Evolutionary conservation across 1,140 invertebrate genomes (phyloP).

Genomic region (Leptoteleia sp.): DNA sequence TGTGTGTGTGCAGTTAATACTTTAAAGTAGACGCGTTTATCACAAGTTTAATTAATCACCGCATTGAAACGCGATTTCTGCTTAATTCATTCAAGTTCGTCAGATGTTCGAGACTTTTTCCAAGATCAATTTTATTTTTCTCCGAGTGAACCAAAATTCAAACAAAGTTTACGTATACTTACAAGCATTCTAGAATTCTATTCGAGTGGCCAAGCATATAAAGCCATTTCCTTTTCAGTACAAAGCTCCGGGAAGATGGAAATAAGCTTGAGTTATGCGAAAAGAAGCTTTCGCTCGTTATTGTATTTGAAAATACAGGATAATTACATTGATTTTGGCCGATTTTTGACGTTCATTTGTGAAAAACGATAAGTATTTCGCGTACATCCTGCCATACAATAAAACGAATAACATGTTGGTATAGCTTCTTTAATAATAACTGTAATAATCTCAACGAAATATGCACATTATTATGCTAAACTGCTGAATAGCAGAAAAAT

Average conservation of each 20-base stretch:
- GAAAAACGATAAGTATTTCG: too few relatives aligned
- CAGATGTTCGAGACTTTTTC: slow-evolving; percentile 5
- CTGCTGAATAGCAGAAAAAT: too few relatives aligned
- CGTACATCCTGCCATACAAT: too few relatives aligned
- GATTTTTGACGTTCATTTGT: too few relatives aligned
- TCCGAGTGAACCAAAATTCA: slow-evolving; percentile 10
- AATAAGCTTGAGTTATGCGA: neutral
- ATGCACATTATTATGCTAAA: too few relatives aligned
- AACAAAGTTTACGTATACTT: slow-evolving; percentile 9
- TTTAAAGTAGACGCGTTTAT: slow-evolving; percentile 27
- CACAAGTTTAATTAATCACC: slow-evolving; percentile 39
- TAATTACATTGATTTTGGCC: neutral
- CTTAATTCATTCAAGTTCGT: slow-evolving; percentile 20
- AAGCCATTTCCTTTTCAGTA: slow-evolving; percentile 15
- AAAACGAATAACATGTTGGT: too few relatives aligned
- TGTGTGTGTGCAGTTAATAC: slow-evolving; percentile 35
- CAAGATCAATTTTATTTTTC: slow-evolving; percentile 32
- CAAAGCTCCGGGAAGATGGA: neutral
- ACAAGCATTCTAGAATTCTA: slow-evolving; percentile 4
- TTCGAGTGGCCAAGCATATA: slow-evolving; percentile 22
- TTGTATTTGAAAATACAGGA: slow-evolving; percentile 1
- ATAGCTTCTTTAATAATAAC: too few relatives aligned
- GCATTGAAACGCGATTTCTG: slow-evolving; percentile 1
- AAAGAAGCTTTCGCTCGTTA: slow-evolving; percentile 17
- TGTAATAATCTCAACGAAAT: too few relatives aligned